phyloP scores from a whole-genome alignment of 2,888 invertebrate genomes.

The Polydrusus tereticollis region DNA sequence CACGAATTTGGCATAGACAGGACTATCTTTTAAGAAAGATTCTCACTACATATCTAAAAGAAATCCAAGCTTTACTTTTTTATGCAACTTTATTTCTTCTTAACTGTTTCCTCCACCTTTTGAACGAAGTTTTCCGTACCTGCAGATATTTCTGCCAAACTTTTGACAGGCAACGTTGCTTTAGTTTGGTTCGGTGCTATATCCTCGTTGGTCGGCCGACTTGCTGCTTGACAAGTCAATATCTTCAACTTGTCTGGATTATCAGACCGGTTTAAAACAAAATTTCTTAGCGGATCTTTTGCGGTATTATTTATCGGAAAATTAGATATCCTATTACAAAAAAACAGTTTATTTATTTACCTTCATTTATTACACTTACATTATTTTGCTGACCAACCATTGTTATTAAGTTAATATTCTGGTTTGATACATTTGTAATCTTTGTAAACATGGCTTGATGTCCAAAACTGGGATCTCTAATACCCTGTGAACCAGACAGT shows the following conservation, averaged over 20 bases:
- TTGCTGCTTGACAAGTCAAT: conserved; percentile 75
- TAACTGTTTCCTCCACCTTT: conserved; percentile 63
- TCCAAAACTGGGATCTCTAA: conserved; percentile 20
- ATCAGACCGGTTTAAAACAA: conserved; percentile 68
- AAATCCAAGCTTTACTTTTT: no score
- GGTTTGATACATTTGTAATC: background rate
- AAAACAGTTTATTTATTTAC: no score
- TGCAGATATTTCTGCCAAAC: conserved; percentile 64
- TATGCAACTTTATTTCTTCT: conserved; percentile 65
- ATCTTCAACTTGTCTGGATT: conserved; percentile 69
- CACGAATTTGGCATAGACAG: no score
- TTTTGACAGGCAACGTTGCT: conserved; percentile 59
- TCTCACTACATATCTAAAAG: no score
- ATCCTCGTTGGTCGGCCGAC: conserved; percentile 68
- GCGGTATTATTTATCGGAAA: conserved; percentile 25
- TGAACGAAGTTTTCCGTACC: conserved; percentile 64
- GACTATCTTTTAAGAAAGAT: no score
- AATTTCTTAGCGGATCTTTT: conserved; percentile 66
- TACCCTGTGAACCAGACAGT: conserved; percentile 58
- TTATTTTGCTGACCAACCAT: background rate
- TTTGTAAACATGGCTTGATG: background rate
- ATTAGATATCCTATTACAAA: no score
- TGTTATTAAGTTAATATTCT: no score
- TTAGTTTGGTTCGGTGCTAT: conserved; percentile 46
- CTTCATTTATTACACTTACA: conserved; percentile 1